Evolutionary conservation across 2,888 invertebrate genomes (phyloP).

Genomic region (Athalia circularis): DNA sequence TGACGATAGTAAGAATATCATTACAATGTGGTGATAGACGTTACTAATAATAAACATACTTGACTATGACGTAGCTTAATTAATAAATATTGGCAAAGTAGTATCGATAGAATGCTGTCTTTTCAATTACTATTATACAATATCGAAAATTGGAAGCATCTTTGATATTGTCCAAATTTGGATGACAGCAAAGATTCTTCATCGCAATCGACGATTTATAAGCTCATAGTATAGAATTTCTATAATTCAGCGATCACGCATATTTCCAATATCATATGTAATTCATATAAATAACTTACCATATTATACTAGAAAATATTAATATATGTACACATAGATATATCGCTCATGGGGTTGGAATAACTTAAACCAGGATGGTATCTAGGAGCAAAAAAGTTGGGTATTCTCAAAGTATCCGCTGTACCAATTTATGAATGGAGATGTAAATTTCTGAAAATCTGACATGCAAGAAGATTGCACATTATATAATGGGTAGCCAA

Average conservation of each 20-base stretch:
- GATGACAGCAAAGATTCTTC: background rate
- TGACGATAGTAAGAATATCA: background rate
- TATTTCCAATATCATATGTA: background rate
- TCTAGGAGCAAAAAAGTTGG: too few species aligned
- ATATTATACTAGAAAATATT: constrained; percentile 12
- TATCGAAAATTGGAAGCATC: background rate
- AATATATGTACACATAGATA: constrained; percentile 12
- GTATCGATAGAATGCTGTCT: too few species aligned
- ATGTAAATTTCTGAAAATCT: background rate
- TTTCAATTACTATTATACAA: too few species aligned
- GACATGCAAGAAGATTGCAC: background rate
- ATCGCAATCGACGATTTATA: background rate
- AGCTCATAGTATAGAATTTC: constrained; percentile 12
- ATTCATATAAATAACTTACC: constrained; percentile 8
- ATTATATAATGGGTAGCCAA: background rate
- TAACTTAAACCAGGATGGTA: too few species aligned
- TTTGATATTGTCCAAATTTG: background rate
- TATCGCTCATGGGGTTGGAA: background rate
- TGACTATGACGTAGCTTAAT: too few species aligned
- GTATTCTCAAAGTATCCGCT: too few species aligned
- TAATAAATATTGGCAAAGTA: too few species aligned
- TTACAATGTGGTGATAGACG: background rate
- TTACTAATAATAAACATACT: background rate
- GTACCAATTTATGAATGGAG: background rate
- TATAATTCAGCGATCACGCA: background rate